Evolutionary conservation across 2,888 invertebrate species (phyloP).

Genomic region (Crocallis elinguaria): DNA sequence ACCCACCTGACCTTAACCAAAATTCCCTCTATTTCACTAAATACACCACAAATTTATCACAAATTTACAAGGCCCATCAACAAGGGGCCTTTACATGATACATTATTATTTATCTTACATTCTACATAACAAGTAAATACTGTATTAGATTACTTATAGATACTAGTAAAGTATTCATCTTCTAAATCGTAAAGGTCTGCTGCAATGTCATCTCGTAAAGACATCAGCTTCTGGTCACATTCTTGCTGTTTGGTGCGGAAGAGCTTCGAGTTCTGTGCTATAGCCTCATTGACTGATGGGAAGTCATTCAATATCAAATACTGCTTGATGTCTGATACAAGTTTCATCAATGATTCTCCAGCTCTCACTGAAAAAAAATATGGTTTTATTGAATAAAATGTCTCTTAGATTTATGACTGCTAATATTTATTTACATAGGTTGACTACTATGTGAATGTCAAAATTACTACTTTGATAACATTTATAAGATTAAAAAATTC

Average conservation of each 20-base stretch:
- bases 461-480: too few relatives aligned
- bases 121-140: background rate
- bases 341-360: conserved; percentile 97
- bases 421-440: too few relatives aligned
- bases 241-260: conserved; percentile 96
- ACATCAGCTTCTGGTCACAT: conserved; percentile 96
- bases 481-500: too few relatives aligned
- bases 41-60: too few relatives aligned
- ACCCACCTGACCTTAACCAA: too few relatives aligned
- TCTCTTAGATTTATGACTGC: too few relatives aligned
- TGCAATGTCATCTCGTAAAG: conserved; percentile 96
- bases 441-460: too few relatives aligned
- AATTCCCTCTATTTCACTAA: too few relatives aligned
- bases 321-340: conserved; percentile 99
- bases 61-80: too few relatives aligned
- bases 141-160: conserved; percentile 87
- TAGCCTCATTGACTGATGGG: conserved; percentile 98
- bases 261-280: conserved; percentile 95
- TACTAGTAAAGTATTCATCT: conserved; percentile 96
- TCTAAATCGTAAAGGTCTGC: conserved; percentile 96
- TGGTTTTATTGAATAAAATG: too few relatives aligned
- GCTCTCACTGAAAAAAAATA: conserved; percentile 90
- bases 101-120: conserved; percentile 34
- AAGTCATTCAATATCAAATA: conserved; percentile 99
- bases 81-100: too few relatives aligned